Base-by-base conservation (phyloP, 2,888 invertebrate genomes). In the Athetis lepigone region DNA sequence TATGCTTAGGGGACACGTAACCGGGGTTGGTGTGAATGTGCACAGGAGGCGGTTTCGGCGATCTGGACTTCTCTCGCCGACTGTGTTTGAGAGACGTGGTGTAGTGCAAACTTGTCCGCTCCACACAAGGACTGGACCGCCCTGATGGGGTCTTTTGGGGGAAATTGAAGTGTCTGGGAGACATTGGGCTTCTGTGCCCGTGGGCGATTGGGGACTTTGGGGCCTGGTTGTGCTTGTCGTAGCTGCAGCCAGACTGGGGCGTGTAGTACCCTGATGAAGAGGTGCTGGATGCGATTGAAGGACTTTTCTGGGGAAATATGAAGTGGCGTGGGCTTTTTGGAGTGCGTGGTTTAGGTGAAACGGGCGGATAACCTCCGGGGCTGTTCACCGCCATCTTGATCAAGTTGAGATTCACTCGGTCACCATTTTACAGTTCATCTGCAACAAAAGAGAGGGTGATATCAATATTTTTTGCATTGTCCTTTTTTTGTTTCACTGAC, bases 1-100 rank as follows among this genome's bases (percentile, higher is more conserved):
- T 89, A 63, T 93, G 90, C 62, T 95, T 95, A 1, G 95, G 95
- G 56, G 95, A 95, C 1, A 96, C 96, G 77, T 96, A 96, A 4
- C 96, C 96, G 21, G 96, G 96, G 83, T 96, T 96, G 0, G 96
- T 96, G 70, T 96, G 95, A 42, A 96, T 96, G 83, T 96, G 95
- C 40, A 95, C 95, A n/a, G 95, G 95, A 1, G 95, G 95, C 1
- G 95, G 95, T 69, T 94, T 95, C 0, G 94, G 94, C 1, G 94
- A 94, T 23, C 92, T 85, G 55, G 94, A 93, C 62, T 94, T 94
- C 60, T 94, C 94, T 2, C 95, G 85, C 13, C 88, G 90, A 54
- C 82, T 87, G 71, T 95, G 93, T 59, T 95, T 95, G 3, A 95
- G 70, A n/a, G 95, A 95, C 4, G 92, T 85, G 13, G 91, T 86